A percentile compares a stretch with the other conserved stretches of the same genome.
phyloP scores from a whole-genome alignment of 2,888 invertebrate genomes.

The Nomada fucata region DNA sequence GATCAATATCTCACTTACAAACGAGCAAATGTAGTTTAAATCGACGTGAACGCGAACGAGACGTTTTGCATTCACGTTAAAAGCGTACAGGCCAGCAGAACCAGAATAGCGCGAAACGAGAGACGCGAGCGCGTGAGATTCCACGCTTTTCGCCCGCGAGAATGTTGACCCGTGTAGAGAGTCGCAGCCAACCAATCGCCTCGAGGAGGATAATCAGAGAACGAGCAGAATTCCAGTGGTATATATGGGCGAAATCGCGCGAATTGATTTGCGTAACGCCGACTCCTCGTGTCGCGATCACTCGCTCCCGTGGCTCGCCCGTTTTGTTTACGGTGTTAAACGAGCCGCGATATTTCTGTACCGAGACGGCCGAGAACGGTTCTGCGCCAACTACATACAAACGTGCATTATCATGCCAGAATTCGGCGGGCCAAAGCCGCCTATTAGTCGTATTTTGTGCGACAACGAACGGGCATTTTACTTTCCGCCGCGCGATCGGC shows the following conservation, averaged over 20 bases:
- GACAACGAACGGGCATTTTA: too few species aligned
- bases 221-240: background rate
- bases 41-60: slow-evolving; percentile 5
- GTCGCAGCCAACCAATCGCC: slow-evolving; percentile 9
- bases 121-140: slow-evolving; percentile 20
- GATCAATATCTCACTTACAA: background rate
- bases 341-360: background rate
- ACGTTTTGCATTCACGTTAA: background rate
- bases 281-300: background rate
- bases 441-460: background rate
- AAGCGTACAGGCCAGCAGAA: background rate
- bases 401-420: background rate
- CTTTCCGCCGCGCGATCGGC: too few species aligned
- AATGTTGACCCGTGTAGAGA: slow-evolving; percentile 38
- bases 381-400: too few species aligned
- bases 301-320: background rate
- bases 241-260: background rate
- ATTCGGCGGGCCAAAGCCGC: background rate
- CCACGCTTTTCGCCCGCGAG: slow-evolving; percentile 37
- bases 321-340: background rate
- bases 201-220: slow-evolving; percentile 8
- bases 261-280: slow-evolving; percentile 11
- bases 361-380: background rate
- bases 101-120: slow-evolving; percentile 9
- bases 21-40: slow-evolving; percentile 13